A percentile compares a stretch with the other conserved stretches of the same genome.
Evolutionary conservation across 2,888 invertebrate genomes (phyloP).

Genomic region (Callyntrura guangdongensis): DNA sequence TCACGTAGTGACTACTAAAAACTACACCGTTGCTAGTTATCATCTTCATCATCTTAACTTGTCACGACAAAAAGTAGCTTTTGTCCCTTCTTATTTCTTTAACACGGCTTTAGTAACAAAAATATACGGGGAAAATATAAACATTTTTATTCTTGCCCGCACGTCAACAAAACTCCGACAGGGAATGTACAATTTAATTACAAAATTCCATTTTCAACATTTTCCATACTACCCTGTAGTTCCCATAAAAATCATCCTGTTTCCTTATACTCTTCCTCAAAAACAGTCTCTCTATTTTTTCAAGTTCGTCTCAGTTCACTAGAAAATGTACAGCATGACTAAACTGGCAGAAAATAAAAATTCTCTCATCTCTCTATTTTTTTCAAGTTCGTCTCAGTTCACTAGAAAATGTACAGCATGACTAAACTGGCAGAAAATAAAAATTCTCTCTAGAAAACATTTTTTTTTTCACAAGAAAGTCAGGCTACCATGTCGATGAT

Average conservation of each 20-base stretch:
- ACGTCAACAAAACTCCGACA: not conserved
- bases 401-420: conserved; percentile 73
- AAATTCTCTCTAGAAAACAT: not conserved
- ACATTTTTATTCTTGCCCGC: not conserved
- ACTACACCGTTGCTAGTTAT: not conserved
- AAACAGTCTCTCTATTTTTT: too few relatives aligned
- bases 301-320: conserved; percentile 56
- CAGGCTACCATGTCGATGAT: not conserved
- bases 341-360: conserved; percentile 44
- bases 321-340: conserved; percentile 75
- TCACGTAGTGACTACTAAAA: not conserved
- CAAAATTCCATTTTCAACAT: not conserved
- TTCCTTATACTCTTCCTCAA: too few relatives aligned
- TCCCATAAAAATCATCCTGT: too few relatives aligned
- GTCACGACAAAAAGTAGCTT: conserved; percentile 18
- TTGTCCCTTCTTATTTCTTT: not conserved
- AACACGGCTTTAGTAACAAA: not conserved
- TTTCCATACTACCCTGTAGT: not conserved
- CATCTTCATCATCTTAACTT: not conserved
- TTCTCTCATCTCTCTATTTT: not conserved
- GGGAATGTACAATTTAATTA: not conserved
- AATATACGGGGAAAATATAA: too few relatives aligned
- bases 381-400: conserved; percentile 49
- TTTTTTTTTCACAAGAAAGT: not conserved
- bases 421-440: conserved; percentile 48